Evolutionary conservation across 2,888 invertebrate species (phyloP).

Genomic region (Scaeva pyrastri): DNA sequence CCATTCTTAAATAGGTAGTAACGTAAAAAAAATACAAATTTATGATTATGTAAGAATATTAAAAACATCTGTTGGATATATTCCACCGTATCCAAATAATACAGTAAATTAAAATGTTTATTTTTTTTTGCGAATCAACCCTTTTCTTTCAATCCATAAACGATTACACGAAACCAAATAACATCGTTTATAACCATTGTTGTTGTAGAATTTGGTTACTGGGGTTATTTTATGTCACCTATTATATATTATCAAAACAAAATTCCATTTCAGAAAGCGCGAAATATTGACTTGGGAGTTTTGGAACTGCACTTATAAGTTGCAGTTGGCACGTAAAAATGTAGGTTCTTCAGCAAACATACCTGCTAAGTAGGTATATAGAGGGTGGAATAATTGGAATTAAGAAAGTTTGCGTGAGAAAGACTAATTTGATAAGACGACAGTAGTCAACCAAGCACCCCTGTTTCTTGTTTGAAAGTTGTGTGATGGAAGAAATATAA

Average conservation of each 20-base stretch:
- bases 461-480: background rate
- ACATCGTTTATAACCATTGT: background rate
- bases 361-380: no score
- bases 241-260: slow-evolving; percentile 47
- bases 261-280: slow-evolving; percentile 19
- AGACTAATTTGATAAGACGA: slow-evolving; percentile 50
- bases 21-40: no score
- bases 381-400: slow-evolving; percentile 28
- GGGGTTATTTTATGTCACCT: slow-evolving; percentile 16
- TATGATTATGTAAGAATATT: no score
- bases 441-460: slow-evolving; percentile 6
- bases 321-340: slow-evolving; percentile 55
- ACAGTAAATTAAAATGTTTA: background rate
- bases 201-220: slow-evolving; percentile 5
- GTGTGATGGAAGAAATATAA: slow-evolving; percentile 21
- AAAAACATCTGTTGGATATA: no score
- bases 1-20: no score
- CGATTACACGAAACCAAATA: background rate
- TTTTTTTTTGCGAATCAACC: background rate
- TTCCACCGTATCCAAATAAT: background rate
- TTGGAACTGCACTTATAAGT: slow-evolving; percentile 59
- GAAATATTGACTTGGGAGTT: slow-evolving; percentile 8
- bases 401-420: slow-evolving; percentile 62
- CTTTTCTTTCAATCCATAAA: background rate
- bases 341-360: slow-evolving; percentile 13